These are phyloP conservation scores for Pangasianodon hypophthalmus DNA, from an alignment of 2,113 vertebrate species.

Conservation along the genomic window DNA sequence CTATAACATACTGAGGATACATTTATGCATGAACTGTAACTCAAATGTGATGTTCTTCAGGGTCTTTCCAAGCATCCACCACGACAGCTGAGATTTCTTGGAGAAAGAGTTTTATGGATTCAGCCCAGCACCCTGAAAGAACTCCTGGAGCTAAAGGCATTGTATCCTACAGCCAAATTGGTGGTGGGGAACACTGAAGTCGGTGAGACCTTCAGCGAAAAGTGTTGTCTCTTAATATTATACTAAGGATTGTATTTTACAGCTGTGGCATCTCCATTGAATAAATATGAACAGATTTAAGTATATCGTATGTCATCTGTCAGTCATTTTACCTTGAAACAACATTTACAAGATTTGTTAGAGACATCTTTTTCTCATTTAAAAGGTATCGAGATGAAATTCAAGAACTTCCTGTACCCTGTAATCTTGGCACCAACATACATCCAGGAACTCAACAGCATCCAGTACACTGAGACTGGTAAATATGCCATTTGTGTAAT, in stretches of 20 bases:
- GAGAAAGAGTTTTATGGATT: slow-evolving; percentile 84
- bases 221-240: not conserved
- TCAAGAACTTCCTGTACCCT: slow-evolving; percentile 90
- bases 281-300: not conserved
- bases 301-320: not conserved
- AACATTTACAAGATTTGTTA: not conserved
- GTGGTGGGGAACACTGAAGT: slow-evolving; percentile 98
- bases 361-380: slow-evolving; percentile 10
- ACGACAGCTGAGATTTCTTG: slow-evolving; percentile 79
- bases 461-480: slow-evolving; percentile 80
- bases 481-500: slow-evolving; percentile 50
- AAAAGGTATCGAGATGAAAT: slow-evolving; percentile 89
- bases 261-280: not conserved
- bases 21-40: not conserved
- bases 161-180: slow-evolving; percentile 80
- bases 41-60: slow-evolving; percentile 64
- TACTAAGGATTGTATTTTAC: not conserved
- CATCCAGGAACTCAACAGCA: slow-evolving; percentile 83
- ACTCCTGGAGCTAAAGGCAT: slow-evolving; percentile 81
- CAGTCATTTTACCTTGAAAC: not conserved
- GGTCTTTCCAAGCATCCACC: slow-evolving; percentile 67
- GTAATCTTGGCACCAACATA: slow-evolving; percentile 85
- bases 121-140: slow-evolving; percentile 81
- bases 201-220: slow-evolving; percentile 73
- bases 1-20: not conserved